Evolutionary conservation across 1,140 invertebrate species (phyloP), one percentile per base, ranked within the genome.

Genomic region (Melanaphis sacchari): DNA sequence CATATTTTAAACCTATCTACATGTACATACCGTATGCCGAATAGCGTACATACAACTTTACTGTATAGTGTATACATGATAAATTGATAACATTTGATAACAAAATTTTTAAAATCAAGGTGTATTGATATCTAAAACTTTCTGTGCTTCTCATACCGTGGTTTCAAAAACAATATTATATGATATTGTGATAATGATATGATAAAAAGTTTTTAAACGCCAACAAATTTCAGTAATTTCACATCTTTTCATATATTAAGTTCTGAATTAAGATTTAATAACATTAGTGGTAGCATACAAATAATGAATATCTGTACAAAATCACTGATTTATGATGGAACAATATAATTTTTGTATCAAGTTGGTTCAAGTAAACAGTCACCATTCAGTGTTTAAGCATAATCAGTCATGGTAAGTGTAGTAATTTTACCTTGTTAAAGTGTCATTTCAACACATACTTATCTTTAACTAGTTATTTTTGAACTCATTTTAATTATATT

Each of bases 151-250:
- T 76, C 4, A 76, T 76, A 88, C 41, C 85, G 21, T 46, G 85
- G 41, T 88, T 8, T 88, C 31, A 46, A 46, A n/a, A 76, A n/a
- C n/a, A 76, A 85, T 43, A 26, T 43, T 89, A 22, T 38, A 36
- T 52, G n/a, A 76, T 76, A 59, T 31, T n/a, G 59, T 49, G 88
- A 89, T 89, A 89, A 52, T 18, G 11, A 38, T 54, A 22, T 89
- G 88, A 89, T 89, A 89, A 89, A 89, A 54, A 38, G n/a, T 89
- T 89, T 89, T 89, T 54, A 89, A 89, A 89, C 36, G 49, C 88
- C 21, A 89, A 89, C 36, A 24, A 89, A 89, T 54, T n/a, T n/a
- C n/a, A n/a, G n/a, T n/a, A n/a, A n/a, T n/a, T 54, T 40, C 46
- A 89, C 9, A 89, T 38, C 21, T 89, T 89, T 89, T 38, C 36